phyloP scores from a whole-genome alignment of 2,113 vertebrate species.

The Hoplias malabaricus region DNA sequence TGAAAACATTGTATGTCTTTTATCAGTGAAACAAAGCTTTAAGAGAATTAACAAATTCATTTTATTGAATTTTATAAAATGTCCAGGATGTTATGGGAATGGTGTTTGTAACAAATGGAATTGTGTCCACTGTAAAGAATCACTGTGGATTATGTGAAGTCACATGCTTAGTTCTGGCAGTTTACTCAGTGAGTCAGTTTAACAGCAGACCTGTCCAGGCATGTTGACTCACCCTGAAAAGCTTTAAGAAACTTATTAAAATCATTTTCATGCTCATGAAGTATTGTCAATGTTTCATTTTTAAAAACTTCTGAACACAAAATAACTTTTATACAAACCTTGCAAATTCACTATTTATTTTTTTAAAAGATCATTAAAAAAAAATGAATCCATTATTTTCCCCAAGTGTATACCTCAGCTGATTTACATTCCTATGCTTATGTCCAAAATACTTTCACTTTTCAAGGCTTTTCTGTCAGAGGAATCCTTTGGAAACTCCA shows the following conservation, averaged over 20 bases:
- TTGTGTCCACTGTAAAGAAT: background rate
- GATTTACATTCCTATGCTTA: background rate
- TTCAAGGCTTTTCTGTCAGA: background rate
- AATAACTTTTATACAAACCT: background rate
- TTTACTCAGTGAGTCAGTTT: constrained; percentile 35
- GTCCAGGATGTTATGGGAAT: too few species aligned
- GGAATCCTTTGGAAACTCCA: background rate
- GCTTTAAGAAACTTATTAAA: background rate
- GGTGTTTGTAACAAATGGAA: background rate
- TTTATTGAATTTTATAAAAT: too few species aligned
- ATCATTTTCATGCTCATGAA: background rate
- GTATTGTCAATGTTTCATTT: too few species aligned
- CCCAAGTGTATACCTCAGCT: background rate
- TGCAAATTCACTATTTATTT: background rate
- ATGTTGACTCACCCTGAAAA: background rate
- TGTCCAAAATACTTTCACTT: background rate
- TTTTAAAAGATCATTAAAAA: too few species aligned
- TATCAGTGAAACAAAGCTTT: too few species aligned
- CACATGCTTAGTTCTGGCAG: constrained; percentile 51
- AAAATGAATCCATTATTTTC: too few species aligned
- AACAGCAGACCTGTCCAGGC: background rate
- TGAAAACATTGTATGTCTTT: too few species aligned
- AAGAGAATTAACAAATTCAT: too few species aligned
- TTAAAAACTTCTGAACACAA: background rate
- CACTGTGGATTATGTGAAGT: constrained; percentile 53